phyloP scores from a whole-genome alignment of 2,888 invertebrate species.

The Empis livida region DNA sequence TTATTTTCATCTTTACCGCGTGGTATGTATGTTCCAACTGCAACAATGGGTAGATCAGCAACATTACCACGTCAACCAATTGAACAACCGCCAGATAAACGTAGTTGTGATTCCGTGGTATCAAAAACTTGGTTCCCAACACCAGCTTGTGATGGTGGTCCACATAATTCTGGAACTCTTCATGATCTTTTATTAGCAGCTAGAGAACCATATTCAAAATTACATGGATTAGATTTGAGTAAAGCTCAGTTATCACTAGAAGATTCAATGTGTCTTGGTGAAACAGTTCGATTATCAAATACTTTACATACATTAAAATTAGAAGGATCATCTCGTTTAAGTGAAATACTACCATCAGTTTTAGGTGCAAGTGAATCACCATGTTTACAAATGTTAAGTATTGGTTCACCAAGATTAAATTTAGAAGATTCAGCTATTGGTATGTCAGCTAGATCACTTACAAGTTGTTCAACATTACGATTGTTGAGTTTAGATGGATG shows the following conservation, averaged over 20 bases:
- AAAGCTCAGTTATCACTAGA: slow-evolving; percentile 42
- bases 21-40: slow-evolving; percentile 36
- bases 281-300: slow-evolving; percentile 39
- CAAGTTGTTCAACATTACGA: slow-evolving; percentile 37
- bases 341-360: slow-evolving; percentile 42
- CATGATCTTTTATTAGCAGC: slow-evolving; percentile 28
- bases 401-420: slow-evolving; percentile 40
- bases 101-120: slow-evolving; percentile 42
- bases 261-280: slow-evolving; percentile 43
- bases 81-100: slow-evolving; percentile 34
- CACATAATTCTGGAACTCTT: slow-evolving; percentile 24
- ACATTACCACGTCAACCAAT: slow-evolving; percentile 38
- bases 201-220: slow-evolving; percentile 38
- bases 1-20: slow-evolving; percentile 39
- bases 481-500: slow-evolving; percentile 42
- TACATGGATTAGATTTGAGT: slow-evolving; percentile 42
- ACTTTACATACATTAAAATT: slow-evolving; percentile 41
- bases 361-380: slow-evolving; percentile 41
- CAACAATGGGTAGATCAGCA: slow-evolving; percentile 37
- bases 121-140: slow-evolving; percentile 40
- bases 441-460: slow-evolving; percentile 22
- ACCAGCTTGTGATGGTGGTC: slow-evolving; percentile 38
- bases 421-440: slow-evolving; percentile 37
- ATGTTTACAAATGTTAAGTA: slow-evolving; percentile 40
- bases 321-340: slow-evolving; percentile 41